Evolutionary conservation across 2,113 vertebrate genomes (phyloP).

Genomic region (Chitala chitala): DNA sequence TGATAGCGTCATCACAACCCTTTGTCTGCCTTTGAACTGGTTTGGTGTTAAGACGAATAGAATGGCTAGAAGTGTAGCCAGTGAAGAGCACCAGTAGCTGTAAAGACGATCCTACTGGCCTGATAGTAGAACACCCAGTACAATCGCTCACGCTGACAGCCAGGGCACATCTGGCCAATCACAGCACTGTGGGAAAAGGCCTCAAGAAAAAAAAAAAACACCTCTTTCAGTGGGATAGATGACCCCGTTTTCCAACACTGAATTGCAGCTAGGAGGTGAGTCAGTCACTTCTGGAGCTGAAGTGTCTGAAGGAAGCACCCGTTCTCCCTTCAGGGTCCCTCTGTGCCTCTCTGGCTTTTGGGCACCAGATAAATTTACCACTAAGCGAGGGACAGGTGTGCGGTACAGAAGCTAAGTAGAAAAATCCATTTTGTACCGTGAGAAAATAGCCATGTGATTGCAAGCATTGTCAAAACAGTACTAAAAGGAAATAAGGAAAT

Average conservation of each 20-base stretch:
- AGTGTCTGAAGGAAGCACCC: slow-evolving; percentile 64
- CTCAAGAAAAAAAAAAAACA: slow-evolving; percentile 33
- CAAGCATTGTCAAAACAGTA: neutral
- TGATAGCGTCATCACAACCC: neutral
- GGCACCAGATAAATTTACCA: neutral
- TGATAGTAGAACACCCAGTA: neutral
- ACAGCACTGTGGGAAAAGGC: slow-evolving; percentile 45
- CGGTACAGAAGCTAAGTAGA: neutral
- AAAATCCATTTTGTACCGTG: neutral
- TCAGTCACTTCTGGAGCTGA: slow-evolving; percentile 65
- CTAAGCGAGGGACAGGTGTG: neutral
- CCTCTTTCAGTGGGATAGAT: slow-evolving; percentile 56
- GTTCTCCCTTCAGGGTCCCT: slow-evolving; percentile 52
- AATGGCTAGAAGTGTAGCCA: neutral
- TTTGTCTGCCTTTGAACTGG: neutral
- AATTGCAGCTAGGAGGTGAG: slow-evolving; percentile 64
- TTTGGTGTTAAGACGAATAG: neutral
- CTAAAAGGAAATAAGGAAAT: neutral
- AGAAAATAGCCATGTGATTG: no score
- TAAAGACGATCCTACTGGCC: neutral
- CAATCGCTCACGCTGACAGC: slow-evolving; percentile 64
- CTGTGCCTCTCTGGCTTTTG: neutral
- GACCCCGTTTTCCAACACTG: slow-evolving; percentile 57
- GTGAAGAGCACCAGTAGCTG: neutral
- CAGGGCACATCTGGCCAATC: neutral